Base-by-base conservation (phyloP, 2,888 invertebrate species). In the Tryphoninae sp. region DNA sequence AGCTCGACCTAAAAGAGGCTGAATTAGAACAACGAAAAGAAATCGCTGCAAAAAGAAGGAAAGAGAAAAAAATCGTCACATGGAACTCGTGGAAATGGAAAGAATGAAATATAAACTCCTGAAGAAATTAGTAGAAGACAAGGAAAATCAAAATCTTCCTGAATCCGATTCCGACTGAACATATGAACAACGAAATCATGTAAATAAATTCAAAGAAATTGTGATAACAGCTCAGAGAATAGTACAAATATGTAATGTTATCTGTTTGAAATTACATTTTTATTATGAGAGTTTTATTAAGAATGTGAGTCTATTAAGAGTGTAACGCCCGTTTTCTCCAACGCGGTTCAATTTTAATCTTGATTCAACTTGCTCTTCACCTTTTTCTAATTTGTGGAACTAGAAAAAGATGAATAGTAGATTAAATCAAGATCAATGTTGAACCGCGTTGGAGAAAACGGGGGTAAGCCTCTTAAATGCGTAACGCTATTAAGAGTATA, bases 1-100 rank as follows among this genome's bases (percentile, higher is more conserved):
- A 71, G 22, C 59, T 71, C 13, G 19, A 58, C 11, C n/a, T 71
- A 23, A 71, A 71, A 58, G 40, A 71, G 16, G 59, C 33, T 11
- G 58, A 71, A 33, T 49, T 71, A 11, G 71, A 71, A 71, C 40
- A 59, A 40, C 58, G 59, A 55, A 71, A 71, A 53, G 40, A 71
- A 59, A 71, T 71, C 45, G 42, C 71, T n/a, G n/a, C 42, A 16
- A 55, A 55, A 42, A 71, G 58, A 49, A 22, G 58, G 42, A 58
- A 71, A 59, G 71, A 58, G 26, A 58, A 22, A 59, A 58, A 71
- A 19, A 40, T 16, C 55, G 71, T 42, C 51, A 55, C 23, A 13
- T 42, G 6, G 58, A 71, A 40, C 58, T 71, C 2, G 22, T 71
- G 22, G 42, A 26, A 42, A 22, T 71, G 19, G 71, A 71, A 71